phyloP scores from a whole-genome alignment of 2,113 vertebrate species.

The Hippocampus mohnikei region DNA sequence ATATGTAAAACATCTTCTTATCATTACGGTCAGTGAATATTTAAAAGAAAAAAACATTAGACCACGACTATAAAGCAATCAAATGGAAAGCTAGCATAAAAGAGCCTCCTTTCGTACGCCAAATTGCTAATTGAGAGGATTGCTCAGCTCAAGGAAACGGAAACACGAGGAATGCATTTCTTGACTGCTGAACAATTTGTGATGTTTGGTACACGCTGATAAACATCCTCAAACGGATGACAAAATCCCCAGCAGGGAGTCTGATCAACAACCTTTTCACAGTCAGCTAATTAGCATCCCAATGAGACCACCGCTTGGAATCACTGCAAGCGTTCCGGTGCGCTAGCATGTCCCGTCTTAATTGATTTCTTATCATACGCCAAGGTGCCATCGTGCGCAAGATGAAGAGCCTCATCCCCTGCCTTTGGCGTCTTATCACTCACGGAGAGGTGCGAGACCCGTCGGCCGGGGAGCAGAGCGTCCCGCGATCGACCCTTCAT shows the following conservation, averaged over 20 bases:
- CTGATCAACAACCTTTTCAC: not conserved
- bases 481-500: slow-evolving; percentile 48
- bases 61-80: not conserved
- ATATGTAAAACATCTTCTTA: no score
- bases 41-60: no score
- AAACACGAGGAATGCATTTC: not conserved
- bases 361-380: slow-evolving; percentile 54
- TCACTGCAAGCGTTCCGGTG: slow-evolving; percentile 1
- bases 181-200: not conserved
- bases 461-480: slow-evolving; percentile 43
- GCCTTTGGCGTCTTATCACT: slow-evolving; percentile 58
- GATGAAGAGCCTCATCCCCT: slow-evolving; percentile 53
- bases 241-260: not conserved
- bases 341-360: slow-evolving; percentile 38
- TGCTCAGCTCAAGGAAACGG: not conserved
- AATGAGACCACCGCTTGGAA: not conserved
- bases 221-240: slow-evolving; percentile 8
- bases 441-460: slow-evolving; percentile 44
- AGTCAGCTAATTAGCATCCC: not conserved
- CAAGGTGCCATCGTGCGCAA: slow-evolving; percentile 44
- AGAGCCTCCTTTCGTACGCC: not conserved
- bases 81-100: not conserved
- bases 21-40: no score
- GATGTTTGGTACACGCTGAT: not conserved
- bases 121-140: not conserved